Evolutionary conservation across 2,797 vertebrate genomes (phyloP), one percentile per base, ranked within the genome.

Genomic region (Garrulus glandarius): DNA sequence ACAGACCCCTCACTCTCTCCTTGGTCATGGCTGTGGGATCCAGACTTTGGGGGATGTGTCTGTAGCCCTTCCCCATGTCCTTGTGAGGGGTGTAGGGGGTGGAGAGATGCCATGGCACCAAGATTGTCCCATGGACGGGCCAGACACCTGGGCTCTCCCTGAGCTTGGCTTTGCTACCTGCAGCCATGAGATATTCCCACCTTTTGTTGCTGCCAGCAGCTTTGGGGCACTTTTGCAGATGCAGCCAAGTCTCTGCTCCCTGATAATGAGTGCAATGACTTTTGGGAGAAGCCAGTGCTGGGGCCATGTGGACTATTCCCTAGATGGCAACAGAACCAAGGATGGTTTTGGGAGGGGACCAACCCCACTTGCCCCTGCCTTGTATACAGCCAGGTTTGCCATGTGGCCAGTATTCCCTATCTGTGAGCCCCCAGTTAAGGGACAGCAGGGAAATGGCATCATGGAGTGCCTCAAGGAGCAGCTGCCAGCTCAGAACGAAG

Each of bases 381-480:
- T 60, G 36, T 37, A 78, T 84, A 61, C 11, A 60, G 64, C 12
- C 11, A 11, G 46, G 41, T 63, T 67, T 67, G 61, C 61, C 30
- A 26, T 0, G 0, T 20, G 37, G 29, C 11, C 46, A 27, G 10
- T 18, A 22, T n/a, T 55, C 39, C 30, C 72, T 14, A 12, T 39
- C 47, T 47, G 56, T 61, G 34, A 53, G 56, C 68, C 63, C 61
- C 53, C 5, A 1, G 23, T 24, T 24, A 50, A 59, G 56, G 61
- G 15, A 26, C 34, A 52, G 60, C 16, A 49, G 30, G 69, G 61
- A 24, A 75, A 30, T 14, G 8, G 37, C 6, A 8, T 13, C 30
- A 22, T 43, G 1, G 23, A 55, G 27, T 26, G 23, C 32, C 5
- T 2, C 34, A n/a, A 6, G 56, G 47, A 64, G 27, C 0, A 0